Conservation (phyloP, 92 coral and sea anemone species). For the Pocillopora meandrina region DNA sequence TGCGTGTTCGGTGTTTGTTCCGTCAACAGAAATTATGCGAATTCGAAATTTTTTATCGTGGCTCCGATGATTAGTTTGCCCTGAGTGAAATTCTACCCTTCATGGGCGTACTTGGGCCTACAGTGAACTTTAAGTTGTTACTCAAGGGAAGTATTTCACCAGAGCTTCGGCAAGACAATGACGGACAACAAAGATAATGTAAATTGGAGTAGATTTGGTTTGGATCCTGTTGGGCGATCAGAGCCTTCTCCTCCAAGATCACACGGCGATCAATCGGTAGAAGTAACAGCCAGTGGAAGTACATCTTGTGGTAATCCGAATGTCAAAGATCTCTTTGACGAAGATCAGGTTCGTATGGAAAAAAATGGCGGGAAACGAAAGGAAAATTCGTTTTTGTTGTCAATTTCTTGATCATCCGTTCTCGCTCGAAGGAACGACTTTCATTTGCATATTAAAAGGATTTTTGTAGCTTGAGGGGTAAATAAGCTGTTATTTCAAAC, state of each 20-base stretch:
- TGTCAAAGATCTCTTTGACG: constrained; percentile 88
- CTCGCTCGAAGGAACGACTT: not conserved
- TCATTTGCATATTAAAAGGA: not conserved
- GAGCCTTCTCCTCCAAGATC: constrained; percentile 31
- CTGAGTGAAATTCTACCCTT: constrained; percentile 17
- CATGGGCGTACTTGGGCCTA: constrained; percentile 14
- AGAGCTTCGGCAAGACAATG: constrained; percentile 2
- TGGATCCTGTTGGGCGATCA: constrained; percentile 63
- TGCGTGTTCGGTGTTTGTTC: constrained; percentile 20
- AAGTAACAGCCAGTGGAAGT: constrained; percentile 21
- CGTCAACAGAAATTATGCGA: not conserved
- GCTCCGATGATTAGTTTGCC: not conserved
- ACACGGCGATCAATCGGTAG: not conserved
- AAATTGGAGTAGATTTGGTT: constrained; percentile 88
- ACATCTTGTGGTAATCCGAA: constrained; percentile 58
- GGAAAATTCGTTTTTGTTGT: not conserved
- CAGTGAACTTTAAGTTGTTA: not conserved
- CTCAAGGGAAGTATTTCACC: not conserved
- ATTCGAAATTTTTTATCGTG: not conserved
- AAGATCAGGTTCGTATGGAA: constrained; percentile 63
- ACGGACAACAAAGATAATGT: constrained; percentile 58
- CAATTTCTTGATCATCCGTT: constrained; percentile 15
- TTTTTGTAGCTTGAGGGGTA: not conserved
- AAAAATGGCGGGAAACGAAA: not conserved
- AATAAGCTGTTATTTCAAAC: not conserved